phyloP scores from a whole-genome alignment of 2,797 vertebrate genomes.

The Pitangus sulphuratus region DNA sequence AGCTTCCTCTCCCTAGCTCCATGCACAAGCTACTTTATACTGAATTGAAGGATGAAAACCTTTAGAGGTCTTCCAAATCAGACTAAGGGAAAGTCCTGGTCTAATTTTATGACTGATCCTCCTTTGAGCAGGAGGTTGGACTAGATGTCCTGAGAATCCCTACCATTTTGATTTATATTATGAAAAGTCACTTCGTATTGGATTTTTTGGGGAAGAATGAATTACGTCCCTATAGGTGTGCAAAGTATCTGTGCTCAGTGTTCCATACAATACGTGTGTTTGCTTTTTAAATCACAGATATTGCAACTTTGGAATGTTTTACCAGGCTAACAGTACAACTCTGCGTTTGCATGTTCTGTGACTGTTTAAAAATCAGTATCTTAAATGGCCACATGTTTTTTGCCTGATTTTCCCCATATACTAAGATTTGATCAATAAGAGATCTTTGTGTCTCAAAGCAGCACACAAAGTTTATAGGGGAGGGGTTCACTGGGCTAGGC shows the following conservation, averaged over 20 bases:
- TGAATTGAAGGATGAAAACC: neutral
- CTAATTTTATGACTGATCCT: neutral
- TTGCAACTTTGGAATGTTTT: neutral
- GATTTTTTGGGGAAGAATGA: neutral
- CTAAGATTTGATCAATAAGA: neutral
- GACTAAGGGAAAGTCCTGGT: neutral
- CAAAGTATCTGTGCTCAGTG: neutral
- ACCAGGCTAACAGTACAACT: neutral
- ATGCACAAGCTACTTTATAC: neutral
- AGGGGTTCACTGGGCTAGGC: neutral
- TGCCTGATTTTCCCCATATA: neutral
- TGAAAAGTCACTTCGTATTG: neutral
- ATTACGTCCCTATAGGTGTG: fast-evolving
- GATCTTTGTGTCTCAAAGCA: neutral
- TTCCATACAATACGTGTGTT: neutral
- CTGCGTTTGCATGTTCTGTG: neutral
- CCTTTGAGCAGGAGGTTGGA: neutral
- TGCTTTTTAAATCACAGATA: neutral
- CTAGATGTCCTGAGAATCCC: neutral
- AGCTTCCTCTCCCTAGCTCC: neutral
- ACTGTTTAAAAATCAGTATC: neutral
- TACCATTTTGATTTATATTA: neutral
- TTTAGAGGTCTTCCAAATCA: neutral
- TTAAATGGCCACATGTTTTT: neutral
- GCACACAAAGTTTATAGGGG: neutral